Base-by-base conservation (phyloP, 2,888 invertebrate genomes). In the Agrochola macilenta region DNA sequence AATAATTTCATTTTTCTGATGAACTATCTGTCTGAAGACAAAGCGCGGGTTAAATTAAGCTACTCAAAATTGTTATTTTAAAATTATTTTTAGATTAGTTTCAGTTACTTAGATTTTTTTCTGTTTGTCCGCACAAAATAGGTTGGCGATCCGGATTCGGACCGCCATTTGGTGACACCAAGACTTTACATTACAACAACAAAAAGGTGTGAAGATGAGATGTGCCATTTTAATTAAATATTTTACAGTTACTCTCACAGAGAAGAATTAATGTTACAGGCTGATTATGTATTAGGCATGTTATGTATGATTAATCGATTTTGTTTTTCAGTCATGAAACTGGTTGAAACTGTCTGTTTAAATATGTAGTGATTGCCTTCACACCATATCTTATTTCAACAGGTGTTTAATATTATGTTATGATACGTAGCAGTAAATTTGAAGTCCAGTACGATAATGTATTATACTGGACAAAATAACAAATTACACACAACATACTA, bases 341-440 rank as follows among this genome's bases (percentile, higher is more conserved):
- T 46, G 54, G 11, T 9, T 64, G 12, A 46, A 26, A 26, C 8
- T 20, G 14, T n/a, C 8, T 49, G 17, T 52, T 26, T n/a, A 26
- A 30, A 61, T 43, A 61, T 17, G 20, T n/a, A 58, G 5, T 58
- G 11, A 68, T 5, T 60, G 23, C 8, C 30, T 54, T 23, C 23
- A 69, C 12, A 54, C 17, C 2, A 35, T 17, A 14, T 23, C 17
- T 60, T 54, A 54, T 77, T 35, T 77, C 70, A 57, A 49, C 77
- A 70, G 23, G 17, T 70, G 26, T 57, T 30, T 46, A 9, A 30
- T 68, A 43, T 30, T 14, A n/a, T 17, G 2, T 17, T n/a, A 5
- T 17, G 20, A 39, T 49, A 76, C 7, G 5, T 17, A 30, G 17
- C n/a, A 58, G 26, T n/a, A 65, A 26, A 69, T 61, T 26, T 61